Base-by-base conservation (phyloP, 2,888 invertebrate species). In the Latheticus oryzae region DNA sequence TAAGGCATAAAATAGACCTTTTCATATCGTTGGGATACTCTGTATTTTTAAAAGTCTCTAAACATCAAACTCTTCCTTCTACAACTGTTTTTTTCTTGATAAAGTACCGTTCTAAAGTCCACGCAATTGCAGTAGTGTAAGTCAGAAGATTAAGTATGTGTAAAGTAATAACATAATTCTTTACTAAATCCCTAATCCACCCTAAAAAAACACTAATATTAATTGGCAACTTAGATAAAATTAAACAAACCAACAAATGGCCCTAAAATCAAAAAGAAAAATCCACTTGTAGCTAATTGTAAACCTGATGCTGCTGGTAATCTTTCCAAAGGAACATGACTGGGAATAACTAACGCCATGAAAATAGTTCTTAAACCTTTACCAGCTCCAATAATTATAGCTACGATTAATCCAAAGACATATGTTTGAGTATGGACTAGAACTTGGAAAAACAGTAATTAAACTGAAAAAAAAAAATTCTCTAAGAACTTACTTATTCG, bases 311-410 rank as follows among this genome's bases (percentile, higher is more conserved):
- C 89, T 5, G 87, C 88, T 0, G 90, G 88, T 55, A 90, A 72
- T 54, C 87, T 84, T 60, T 86, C 84, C 7, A 90, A 71, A 0
- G 89, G 85, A 28, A 90, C 89, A 69, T 89, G 85, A 0, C 85
- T 84, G 1, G 89, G 89, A 66, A 90, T 87, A 5, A 89, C 87
- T 2, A 90, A 75, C 0, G 88, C 87, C 85, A 89, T 87, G 68
- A 89, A 89, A 3, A 90, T 87, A 2, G 89, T 89, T 50, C 89
- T 79, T 1, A 90, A 74, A 0, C 87, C 89, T 77, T 89, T 90
- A 11, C 87, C 88, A 54, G 86, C 82, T 0, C 90, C 90, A 60
- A 89, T 85, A 61, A 87, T 82, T 0, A 85, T 81, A 17, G 87
- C 86, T 7, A 87, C 83, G 8, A 81, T 61, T 13, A 89, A 71